Evolutionary conservation across 2,888 invertebrate species (phyloP).

Genomic region (Trichopria drosophilae): DNA sequence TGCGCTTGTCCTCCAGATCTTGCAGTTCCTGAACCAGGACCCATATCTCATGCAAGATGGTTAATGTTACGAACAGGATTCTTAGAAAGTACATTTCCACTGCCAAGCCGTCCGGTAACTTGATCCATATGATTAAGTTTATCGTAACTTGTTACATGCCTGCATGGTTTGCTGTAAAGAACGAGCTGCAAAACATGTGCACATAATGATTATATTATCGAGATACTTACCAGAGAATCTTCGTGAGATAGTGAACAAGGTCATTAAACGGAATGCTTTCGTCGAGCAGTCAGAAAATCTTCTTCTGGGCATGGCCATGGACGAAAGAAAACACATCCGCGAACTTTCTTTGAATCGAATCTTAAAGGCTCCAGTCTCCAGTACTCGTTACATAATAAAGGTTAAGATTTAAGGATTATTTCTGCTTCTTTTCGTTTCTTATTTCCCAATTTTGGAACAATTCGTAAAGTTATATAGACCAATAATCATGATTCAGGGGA

Average conservation of each 20-base stretch:
- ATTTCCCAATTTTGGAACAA: too few relatives aligned
- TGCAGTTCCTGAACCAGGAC: constrained; percentile 8
- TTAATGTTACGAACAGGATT: not conserved
- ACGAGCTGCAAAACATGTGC: constrained; percentile 24
- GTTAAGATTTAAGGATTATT: too few relatives aligned
- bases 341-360: too few relatives aligned
- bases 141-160: constrained; percentile 30
- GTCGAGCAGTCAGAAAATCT: not conserved
- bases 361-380: too few relatives aligned
- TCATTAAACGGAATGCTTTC: too few relatives aligned
- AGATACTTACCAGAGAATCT: constrained; percentile 24
- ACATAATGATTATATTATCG: constrained; percentile 19
- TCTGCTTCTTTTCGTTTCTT: too few relatives aligned
- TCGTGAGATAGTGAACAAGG: too few relatives aligned
- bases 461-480: not conserved
- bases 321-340: not conserved
- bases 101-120: too few relatives aligned
- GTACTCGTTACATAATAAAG: not conserved
- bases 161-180: constrained; percentile 33
- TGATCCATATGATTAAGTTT: too few relatives aligned
- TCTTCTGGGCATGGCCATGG: not conserved
- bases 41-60: constrained; percentile 13
- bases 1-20: constrained; percentile 19
- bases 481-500: too few relatives aligned
- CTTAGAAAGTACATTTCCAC: constrained; percentile 11